Evolutionary conservation across 2,888 invertebrate genomes (phyloP).

Genomic region (Gerosis bhagava): DNA sequence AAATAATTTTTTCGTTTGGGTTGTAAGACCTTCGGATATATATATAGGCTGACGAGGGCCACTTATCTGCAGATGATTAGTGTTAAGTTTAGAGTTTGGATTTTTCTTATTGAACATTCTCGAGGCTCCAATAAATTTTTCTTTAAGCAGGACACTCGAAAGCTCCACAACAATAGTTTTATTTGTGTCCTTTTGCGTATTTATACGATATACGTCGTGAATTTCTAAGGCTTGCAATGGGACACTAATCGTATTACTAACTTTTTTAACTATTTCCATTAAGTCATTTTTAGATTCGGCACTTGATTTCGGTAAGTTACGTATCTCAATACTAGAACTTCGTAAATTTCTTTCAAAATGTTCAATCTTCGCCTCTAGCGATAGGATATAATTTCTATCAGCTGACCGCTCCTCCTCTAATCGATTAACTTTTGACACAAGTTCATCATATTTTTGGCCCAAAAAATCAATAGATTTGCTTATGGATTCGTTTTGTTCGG

Average conservation of each 20-base stretch:
- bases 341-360: conserved; percentile 5
- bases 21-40: conserved; percentile 14
- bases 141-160: conserved; percentile 6
- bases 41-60: conserved; percentile 14
- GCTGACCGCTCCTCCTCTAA: conserved; percentile 8
- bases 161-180: conserved; percentile 15
- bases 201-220: conserved; percentile 19
- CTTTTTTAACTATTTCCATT: conserved; percentile 4
- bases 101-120: conserved; percentile 12
- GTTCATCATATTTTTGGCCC: conserved; percentile 16
- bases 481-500: conserved; percentile 11
- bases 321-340: conserved; percentile 12
- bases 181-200: conserved; percentile 14
- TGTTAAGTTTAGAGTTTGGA: conserved; percentile 10
- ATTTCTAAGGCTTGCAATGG: conserved; percentile 11
- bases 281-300: conserved; percentile 12
- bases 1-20: conserved; percentile 15
- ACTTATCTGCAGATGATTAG: conserved; percentile 6
- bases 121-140: conserved; percentile 10
- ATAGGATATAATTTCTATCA: conserved; percentile 10
- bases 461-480: conserved; percentile 10
- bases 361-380: conserved; percentile 6
- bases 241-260: background rate
- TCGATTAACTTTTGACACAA: conserved; percentile 6
- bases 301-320: conserved; percentile 6